Base-by-base conservation (phyloP, 1,140 invertebrate genomes). In the Nautilus pompilius region DNA sequence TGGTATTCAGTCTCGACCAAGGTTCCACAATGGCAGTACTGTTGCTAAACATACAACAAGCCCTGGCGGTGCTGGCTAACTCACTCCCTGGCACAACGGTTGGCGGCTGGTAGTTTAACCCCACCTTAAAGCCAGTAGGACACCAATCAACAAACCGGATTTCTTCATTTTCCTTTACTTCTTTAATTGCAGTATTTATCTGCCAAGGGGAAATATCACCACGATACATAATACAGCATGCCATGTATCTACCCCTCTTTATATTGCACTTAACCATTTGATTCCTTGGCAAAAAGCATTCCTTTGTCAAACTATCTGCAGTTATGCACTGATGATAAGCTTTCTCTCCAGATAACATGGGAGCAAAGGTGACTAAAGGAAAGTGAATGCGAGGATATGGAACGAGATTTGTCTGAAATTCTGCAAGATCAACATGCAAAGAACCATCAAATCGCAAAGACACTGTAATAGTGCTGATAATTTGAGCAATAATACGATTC, bases 231-330 rank as follows among this genome's bases (percentile, higher is more conserved):
- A 78, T 67, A 63, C 76, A 78, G 36, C 76, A 71, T 10, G 90
- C 90, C 91, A 93, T 93, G 85, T 92, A 93, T 77, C 93, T 93
- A 62, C 91, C 91, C 80, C 91, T 88, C 70, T 90, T 85, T 33
- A 91, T 91, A 80, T 93, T 91, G 80, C 92, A 93, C 81, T 93
- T 93, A 15, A 93, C 91, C 91, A 93, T 92, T 85, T 93, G 91
- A 84, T 92, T 93, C 69, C 89, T 87, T 29, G 90, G 89, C 77
- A 92, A 90, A 82, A 93, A 93, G 80, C 90, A 92, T 17, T 90
- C 88, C 79, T 89, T 91, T 71, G 91, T 93, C 73, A 93, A 92
- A 78, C 93, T 91, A 33, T 89, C 87, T 10, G 93, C 77, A 4
- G 69, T 68, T 10, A 77, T 54, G 62, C 76, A 74, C 67, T 79